A percentile compares a stretch with the other conserved stretches of the same genome.
These are phyloP conservation scores for Chaetura pelagica DNA, from an alignment of 2,113 vertebrate genomes.

Conservation along the genomic window DNA sequence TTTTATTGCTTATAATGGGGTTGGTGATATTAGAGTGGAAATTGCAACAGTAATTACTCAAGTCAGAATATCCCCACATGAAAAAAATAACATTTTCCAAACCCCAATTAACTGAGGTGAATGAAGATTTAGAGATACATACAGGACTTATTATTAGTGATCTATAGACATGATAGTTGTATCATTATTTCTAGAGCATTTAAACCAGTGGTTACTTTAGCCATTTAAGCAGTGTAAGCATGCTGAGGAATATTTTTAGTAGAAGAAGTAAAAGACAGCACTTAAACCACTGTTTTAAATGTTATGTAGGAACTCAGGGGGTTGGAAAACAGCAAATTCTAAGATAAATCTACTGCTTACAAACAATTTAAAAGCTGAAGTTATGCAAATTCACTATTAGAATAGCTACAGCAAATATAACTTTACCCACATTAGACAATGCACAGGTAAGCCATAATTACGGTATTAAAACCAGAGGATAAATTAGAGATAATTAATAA, in stretches of 20 bases:
- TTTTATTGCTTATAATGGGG: not conserved
- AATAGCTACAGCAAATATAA: not conserved
- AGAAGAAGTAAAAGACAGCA: not conserved
- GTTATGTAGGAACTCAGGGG: not conserved
- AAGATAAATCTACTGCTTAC: not conserved
- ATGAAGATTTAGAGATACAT: not conserved
- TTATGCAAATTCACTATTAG: not conserved
- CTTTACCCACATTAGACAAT: not conserved
- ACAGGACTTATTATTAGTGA: not conserved
- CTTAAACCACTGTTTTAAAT: not conserved
- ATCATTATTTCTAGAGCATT: not conserved
- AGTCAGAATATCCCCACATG: slow-evolving; percentile 11
- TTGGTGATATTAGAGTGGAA: not conserved
- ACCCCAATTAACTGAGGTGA: not conserved
- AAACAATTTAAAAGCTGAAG: not conserved
- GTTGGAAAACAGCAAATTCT: not conserved
- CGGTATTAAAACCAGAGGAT: not conserved
- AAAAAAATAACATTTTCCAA: slow-evolving; percentile 9
- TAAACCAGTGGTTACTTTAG: not conserved
- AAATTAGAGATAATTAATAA: not conserved
- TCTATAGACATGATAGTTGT: not conserved
- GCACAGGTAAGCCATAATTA: not conserved
- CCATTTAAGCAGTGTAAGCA: not conserved
- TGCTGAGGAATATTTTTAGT: not conserved
- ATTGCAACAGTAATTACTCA: not conserved